A percentile compares a stretch with the other conserved stretches of the same genome.
Conservation (phyloP, 2,888 invertebrate species). For the Lapara coniferarum region DNA sequence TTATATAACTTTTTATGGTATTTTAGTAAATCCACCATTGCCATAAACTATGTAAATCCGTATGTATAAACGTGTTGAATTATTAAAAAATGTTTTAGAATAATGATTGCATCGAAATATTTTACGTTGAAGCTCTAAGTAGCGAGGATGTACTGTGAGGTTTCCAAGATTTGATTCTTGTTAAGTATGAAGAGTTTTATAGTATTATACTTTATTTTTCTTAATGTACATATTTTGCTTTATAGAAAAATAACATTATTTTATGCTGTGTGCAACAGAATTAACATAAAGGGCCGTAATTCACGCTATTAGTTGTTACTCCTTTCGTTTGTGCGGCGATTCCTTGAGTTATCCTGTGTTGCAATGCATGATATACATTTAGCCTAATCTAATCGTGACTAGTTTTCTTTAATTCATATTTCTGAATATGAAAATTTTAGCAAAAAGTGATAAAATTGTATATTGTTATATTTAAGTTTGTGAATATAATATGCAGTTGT, state of each 20-base stretch:
- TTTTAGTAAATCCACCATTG: background rate
- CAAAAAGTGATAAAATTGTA: too few species aligned
- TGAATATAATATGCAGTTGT: too few species aligned
- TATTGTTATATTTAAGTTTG: too few species aligned
- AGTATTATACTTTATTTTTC: background rate
- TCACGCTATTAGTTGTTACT: background rate
- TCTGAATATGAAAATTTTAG: too few species aligned
- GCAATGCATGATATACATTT: background rate
- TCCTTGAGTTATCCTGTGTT: background rate
- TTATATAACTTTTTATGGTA: too few species aligned
- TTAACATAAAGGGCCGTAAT: background rate
- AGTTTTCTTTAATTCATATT: too few species aligned
- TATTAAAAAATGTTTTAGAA: background rate
- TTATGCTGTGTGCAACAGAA: background rate
- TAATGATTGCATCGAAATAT: constrained; percentile 6
- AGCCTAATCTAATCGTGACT: background rate
- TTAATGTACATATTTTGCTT: background rate
- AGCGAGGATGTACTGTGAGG: background rate
- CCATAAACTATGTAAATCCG: background rate
- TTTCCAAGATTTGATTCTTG: background rate
- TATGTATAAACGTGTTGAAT: background rate
- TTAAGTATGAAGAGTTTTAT: background rate
- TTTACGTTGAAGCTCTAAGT: background rate
- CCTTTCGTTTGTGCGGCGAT: background rate
- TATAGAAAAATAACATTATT: background rate